A percentile compares a stretch with the other conserved stretches of the same genome.
phyloP scores from a whole-genome alignment of 2,113 vertebrate species.

The Nerophis lumbriciformis region DNA sequence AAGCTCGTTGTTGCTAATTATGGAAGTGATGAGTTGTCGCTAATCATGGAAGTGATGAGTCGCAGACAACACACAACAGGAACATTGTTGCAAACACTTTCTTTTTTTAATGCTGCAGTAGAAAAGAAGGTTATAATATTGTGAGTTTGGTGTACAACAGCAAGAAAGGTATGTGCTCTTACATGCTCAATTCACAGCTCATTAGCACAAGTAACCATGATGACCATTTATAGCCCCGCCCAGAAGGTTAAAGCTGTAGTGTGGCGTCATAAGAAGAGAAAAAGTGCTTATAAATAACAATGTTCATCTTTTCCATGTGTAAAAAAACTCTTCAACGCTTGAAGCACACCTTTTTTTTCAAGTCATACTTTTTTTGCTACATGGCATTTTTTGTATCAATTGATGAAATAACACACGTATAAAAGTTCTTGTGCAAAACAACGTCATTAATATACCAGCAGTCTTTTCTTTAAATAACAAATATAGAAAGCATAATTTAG shows the following conservation, averaged over 20 bases:
- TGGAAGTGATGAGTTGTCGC: no score
- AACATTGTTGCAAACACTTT: slow-evolving; percentile 87
- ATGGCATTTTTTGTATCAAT: slow-evolving; percentile 59
- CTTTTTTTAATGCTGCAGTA: slow-evolving; percentile 97
- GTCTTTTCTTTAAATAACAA: slow-evolving; percentile 79
- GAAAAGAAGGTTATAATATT: slow-evolving; percentile 98
- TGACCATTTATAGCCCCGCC: slow-evolving; percentile 88
- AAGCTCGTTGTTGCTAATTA: no score
- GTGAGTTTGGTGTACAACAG: slow-evolving; percentile 90
- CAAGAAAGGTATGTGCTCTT: slow-evolving; percentile 81
- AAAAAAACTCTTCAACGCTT: slow-evolving; percentile 94
- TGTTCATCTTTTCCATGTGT: slow-evolving; percentile 77
- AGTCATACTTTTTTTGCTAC: slow-evolving; percentile 50
- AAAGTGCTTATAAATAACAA: slow-evolving; percentile 88
- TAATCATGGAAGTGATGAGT: no score
- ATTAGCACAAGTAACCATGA: slow-evolving; percentile 97
- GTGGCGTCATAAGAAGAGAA: slow-evolving; percentile 91
- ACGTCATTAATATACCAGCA: slow-evolving; percentile 78
- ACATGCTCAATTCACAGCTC: slow-evolving; percentile 82
- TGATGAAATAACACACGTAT: slow-evolving; percentile 80
- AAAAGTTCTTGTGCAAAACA: slow-evolving; percentile 95
- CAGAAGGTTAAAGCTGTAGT: slow-evolving; percentile 93
- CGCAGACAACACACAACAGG: not conserved
- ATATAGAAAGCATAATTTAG: slow-evolving; percentile 84
- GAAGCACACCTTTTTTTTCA: slow-evolving; percentile 77